These are phyloP conservation scores for Argyrosomus regius DNA, from an alignment of 2,797 vertebrate genomes.

Conservation along the genomic window DNA sequence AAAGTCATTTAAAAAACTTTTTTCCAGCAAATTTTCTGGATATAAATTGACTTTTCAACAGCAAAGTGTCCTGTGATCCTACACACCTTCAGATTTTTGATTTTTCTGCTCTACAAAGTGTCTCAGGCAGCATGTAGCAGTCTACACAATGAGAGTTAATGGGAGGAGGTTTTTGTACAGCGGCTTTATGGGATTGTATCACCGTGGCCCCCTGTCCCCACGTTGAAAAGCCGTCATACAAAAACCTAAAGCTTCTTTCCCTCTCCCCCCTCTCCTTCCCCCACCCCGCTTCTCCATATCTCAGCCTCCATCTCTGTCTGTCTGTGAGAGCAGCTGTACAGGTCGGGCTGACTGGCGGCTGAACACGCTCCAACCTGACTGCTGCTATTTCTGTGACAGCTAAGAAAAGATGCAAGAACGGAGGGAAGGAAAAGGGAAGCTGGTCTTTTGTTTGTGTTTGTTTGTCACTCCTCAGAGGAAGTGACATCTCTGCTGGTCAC, in stretches of 20 bases:
- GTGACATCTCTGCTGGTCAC: slow-evolving; percentile 62
- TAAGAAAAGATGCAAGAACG: slow-evolving; percentile 66
- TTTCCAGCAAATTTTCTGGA: background rate
- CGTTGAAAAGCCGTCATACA: slow-evolving; percentile 89
- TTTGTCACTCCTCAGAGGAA: slow-evolving; percentile 45
- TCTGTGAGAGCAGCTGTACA: slow-evolving; percentile 52
- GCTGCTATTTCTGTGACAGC: slow-evolving; percentile 82
- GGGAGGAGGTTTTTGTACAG: slow-evolving; percentile 91
- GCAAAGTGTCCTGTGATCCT: background rate
- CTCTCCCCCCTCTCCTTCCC: slow-evolving; percentile 43
- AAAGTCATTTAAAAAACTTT: background rate
- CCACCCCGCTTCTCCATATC: slow-evolving; percentile 64
- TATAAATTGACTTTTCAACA: background rate
- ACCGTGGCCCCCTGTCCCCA: slow-evolving; percentile 93
- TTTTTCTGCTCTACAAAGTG: background rate
- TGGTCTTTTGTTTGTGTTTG: slow-evolving; percentile 16
- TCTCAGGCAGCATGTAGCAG: slow-evolving; percentile 4
- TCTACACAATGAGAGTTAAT: slow-evolving; percentile 38
- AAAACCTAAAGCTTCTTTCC: slow-evolving; percentile 82
- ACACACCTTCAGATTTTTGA: background rate
- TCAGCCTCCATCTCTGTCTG: slow-evolving; percentile 71
- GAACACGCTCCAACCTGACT: slow-evolving; percentile 45
- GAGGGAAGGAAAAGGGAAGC: slow-evolving; percentile 15
- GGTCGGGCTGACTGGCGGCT: slow-evolving; percentile 35
- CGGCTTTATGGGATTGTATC: slow-evolving; percentile 82